Base-by-base conservation (phyloP, 2,888 invertebrate species). In the Epirrhoe tristata region DNA sequence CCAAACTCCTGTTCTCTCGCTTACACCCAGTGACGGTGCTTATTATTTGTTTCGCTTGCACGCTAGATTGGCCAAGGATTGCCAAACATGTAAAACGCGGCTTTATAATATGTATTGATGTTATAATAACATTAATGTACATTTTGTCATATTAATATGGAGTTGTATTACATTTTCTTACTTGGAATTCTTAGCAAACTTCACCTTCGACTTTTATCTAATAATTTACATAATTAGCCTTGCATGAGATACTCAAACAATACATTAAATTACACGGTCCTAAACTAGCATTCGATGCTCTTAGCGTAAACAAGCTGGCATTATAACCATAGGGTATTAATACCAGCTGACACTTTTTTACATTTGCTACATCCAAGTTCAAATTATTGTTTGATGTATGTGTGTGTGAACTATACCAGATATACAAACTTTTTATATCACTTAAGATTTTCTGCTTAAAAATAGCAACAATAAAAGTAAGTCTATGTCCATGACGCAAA, bases 121-220 rank as follows among this genome's bases (percentile, higher is more conserved):
- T n/a, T 24, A 24, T 24, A 24, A 2, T 24, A 24, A 24, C 3
- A 34, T 34, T 34, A 34, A 8, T 39, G 39, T 39, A 39, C 10
- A 10, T 10, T 39, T 24, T 1, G 24, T 24, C 24, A 24, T 24
- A 36, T 36, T 7, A 36, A 8, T 36, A 36, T 36, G 10, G 46
- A 46, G 6, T 46, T n/a, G 10, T n/a, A 12, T 43, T 10, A 8
- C 6, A 43, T 67, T 62, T 71, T 77, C 74, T 81, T 83, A 81
- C 81, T 36, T 39, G 51, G 14, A 10, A 36, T 24, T 34, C 39
- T 36, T 62, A 6, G 56, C 39, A 24, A 32, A 34, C 57, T 52
- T 32, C 53, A 54, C 17, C 17, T 24, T 50, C 50, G 55, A 39
- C 36, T 56, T 52, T 55, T 51, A 51, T 39, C 51, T 65, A 46